phyloP scores from a whole-genome alignment of 1,140 invertebrate genomes.

The Drosophila nebulosa region DNA sequence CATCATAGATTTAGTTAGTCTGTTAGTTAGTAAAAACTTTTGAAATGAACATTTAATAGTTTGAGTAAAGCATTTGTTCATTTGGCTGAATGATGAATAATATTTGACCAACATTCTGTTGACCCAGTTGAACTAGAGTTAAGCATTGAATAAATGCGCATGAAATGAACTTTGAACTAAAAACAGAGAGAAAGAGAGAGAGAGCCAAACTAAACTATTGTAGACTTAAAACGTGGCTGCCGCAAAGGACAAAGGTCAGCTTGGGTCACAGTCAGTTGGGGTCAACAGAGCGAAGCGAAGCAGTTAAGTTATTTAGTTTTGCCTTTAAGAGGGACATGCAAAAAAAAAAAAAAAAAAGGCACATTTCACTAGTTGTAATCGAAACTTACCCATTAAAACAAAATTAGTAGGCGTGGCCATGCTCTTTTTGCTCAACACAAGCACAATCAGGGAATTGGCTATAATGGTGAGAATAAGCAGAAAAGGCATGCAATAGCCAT shows the following conservation, averaged over 20 bases:
- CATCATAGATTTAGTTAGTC: not conserved
- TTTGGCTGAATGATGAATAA: not conserved
- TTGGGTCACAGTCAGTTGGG: not conserved
- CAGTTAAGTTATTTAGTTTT: not conserved
- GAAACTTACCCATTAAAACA: constrained; percentile 85
- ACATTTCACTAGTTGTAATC: too few relatives aligned
- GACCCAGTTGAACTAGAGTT: not conserved
- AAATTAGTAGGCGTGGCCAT: constrained; percentile 94
- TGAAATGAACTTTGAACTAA: constrained; percentile 2
- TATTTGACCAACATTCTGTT: not conserved
- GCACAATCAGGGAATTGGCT: constrained; percentile 93
- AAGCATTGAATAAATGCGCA: not conserved
- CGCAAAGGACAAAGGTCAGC: not conserved
- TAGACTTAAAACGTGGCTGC: not conserved
- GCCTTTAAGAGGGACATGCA: not conserved
- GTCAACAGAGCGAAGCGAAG: not conserved
- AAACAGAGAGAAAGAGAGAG: not conserved
- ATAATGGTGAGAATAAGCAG: constrained; percentile 93
- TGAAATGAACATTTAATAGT: too few relatives aligned
- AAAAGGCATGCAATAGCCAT: constrained; percentile 84
- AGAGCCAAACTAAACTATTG: not conserved
- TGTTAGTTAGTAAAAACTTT: too few relatives aligned
- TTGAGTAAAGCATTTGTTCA: not conserved
- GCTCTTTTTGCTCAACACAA: constrained; percentile 87
- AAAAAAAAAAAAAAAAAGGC: not conserved